Evolutionary conservation across 2,113 vertebrate genomes (phyloP), one percentile per base, ranked within the genome.

Genomic region (Pholis gunnellus): DNA sequence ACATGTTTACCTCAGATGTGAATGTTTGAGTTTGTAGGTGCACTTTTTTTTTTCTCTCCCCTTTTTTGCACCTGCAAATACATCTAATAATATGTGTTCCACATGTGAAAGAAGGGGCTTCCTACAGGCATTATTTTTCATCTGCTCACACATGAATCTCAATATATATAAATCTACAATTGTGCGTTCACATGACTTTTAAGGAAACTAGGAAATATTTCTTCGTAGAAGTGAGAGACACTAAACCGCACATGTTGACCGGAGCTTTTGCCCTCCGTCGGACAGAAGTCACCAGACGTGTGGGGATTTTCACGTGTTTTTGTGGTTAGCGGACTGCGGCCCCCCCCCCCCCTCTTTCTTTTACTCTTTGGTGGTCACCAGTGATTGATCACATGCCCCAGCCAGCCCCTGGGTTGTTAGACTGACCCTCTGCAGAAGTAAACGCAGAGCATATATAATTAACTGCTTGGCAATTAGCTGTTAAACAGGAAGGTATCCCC

Each of bases 401-500:
- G 52, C 59, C 17, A 61, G 69, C 71, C 78, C 68, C 29, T 22
- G 77, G 90, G 79, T 83, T 84, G 86, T 89, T 77, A 82, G 42
- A 54, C 66, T 85, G 86, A 89, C 84, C 79, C 52, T 76, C 78
- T 75, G 76, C 79, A 75, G 75, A 81, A 46, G 68, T 78, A 85
- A 90, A 91, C 46, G 20, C 54, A 78, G 68, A 44, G 42, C 52
- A 63, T 71, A 63, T 71, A n/a, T 82, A 83, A 92, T 90, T 88
- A 87, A 76, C 85, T 50, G 74, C 79, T 67, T 75, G 63, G 80
- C 82, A 92, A 91, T 92, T 90, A 90, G 70, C 87, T 50, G 69
- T 87, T 66, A 88, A 91, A 92, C 91, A 90, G 91, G 92, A 92
- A 92, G 82, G 69, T 77, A 81, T 88, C 87, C 46, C 71, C 65